Percentiles rank a stretch among this genome's conserved stretches.
These are phyloP conservation scores for Malachius bipustulatus DNA, from an alignment of 2,888 invertebrate genomes.

Conservation along the genomic window DNA sequence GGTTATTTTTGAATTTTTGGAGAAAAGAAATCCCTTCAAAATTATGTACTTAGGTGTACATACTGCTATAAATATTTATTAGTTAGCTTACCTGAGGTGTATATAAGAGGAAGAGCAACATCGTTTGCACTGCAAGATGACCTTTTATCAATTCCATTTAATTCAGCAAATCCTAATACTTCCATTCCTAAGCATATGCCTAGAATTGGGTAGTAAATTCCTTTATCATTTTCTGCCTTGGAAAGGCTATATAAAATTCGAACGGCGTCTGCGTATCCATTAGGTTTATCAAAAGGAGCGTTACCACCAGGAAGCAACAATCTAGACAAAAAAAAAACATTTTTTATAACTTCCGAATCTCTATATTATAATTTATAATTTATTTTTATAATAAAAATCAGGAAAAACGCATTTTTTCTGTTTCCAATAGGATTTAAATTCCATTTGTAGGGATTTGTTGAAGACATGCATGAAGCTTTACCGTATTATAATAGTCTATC, in stretches of 20 bases:
- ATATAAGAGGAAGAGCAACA: slow-evolving; percentile 53
- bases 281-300: slow-evolving; percentile 53
- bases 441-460: too few relatives aligned
- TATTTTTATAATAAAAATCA: too few relatives aligned
- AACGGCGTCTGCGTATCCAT: slow-evolving; percentile 71
- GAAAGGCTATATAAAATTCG: slow-evolving; percentile 57
- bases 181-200: slow-evolving; percentile 87
- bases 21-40: too few relatives aligned
- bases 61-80: slow-evolving; percentile 6
- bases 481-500: too few relatives aligned
- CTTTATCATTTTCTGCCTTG: slow-evolving; percentile 50
- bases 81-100: slow-evolving; percentile 45
- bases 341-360: slow-evolving; percentile 27
- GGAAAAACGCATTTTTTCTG: too few relatives aligned
- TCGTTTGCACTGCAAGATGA: slow-evolving; percentile 46
- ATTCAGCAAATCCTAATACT: slow-evolving; percentile 52
- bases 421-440: too few relatives aligned
- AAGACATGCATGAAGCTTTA: too few relatives aligned
- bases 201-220: slow-evolving; percentile 73
- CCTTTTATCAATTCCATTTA: slow-evolving; percentile 43
- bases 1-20: too few relatives aligned
- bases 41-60: too few relatives aligned
- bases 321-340: slow-evolving; percentile 36
- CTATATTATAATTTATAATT: too few relatives aligned
- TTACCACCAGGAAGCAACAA: slow-evolving; percentile 75